Evolutionary conservation across 1,140 invertebrate genomes (phyloP).

Genomic region (Euura saliciscinereae): DNA sequence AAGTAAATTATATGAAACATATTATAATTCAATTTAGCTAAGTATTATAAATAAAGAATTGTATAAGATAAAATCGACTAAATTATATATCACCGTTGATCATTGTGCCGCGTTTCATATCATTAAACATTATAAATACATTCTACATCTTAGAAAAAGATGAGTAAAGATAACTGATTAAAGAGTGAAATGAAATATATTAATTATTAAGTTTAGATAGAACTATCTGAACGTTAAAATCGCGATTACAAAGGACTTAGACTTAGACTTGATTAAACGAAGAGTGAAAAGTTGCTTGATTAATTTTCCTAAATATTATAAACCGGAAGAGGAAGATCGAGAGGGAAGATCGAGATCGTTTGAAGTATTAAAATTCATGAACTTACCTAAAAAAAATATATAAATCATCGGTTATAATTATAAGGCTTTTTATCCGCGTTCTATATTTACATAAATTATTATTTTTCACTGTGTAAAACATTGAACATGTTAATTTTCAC

Average conservation of each 20-base stretch:
- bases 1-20: constrained; percentile 15
- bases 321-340: no score
- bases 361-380: no score
- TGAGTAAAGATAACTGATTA: constrained; percentile 25
- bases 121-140: constrained; percentile 30
- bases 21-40: background rate
- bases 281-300: no score
- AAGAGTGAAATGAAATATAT: constrained; percentile 26
- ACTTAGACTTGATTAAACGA: no score
- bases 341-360: no score
- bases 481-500: no score
- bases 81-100: constrained; percentile 41
- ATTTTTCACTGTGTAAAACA: no score
- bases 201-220: constrained; percentile 22
- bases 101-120: constrained; percentile 50
- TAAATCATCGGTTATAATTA: no score
- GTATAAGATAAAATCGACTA: constrained; percentile 25
- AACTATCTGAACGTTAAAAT: constrained; percentile 20
- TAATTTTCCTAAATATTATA: no score
- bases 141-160: constrained; percentile 20
- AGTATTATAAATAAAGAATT: background rate
- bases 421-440: no score
- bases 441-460: no score
- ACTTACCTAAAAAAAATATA: no score
- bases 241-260: background rate